These are phyloP conservation scores for Pogonophryne albipinna DNA, from an alignment of 2,797 vertebrate species.

Conservation along the genomic window DNA sequence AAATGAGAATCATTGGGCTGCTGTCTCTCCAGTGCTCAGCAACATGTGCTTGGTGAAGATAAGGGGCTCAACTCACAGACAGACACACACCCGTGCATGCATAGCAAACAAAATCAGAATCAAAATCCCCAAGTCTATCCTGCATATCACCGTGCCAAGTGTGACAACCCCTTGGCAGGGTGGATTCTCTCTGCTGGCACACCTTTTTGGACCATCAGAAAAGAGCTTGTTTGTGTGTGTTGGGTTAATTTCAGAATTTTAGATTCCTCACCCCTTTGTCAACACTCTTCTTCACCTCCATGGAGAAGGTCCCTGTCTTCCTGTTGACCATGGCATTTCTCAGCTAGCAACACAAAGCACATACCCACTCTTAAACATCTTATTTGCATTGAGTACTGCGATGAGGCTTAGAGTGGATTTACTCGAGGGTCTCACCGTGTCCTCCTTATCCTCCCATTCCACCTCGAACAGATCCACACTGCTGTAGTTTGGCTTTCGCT, in stretches of 20 bases:
- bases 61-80: conserved; percentile 73
- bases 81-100: conserved; percentile 69
- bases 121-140: conserved; percentile 75
- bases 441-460: conserved; percentile 97
- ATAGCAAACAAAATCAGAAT: conserved; percentile 75
- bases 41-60: conserved; percentile 84
- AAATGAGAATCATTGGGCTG: conserved; percentile 66
- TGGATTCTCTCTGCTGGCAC: conserved; percentile 53
- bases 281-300: conserved; percentile 98
- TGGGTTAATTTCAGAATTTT: conserved; percentile 19
- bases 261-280: conserved; percentile 94
- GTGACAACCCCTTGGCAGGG: conserved; percentile 67
- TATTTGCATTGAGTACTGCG: not conserved
- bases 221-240: conserved; percentile 31
- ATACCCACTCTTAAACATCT: conserved; percentile 14
- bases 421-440: conserved; percentile 74
- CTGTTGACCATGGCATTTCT: conserved; percentile 99
- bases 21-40: conserved; percentile 70
- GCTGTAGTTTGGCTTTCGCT: conserved; percentile 94
- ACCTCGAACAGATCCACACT: conserved; percentile 98
- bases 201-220: conserved; percentile 41
- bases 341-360: conserved; percentile 84
- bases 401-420: conserved; percentile 15
- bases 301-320: conserved; percentile 96
- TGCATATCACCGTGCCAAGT: conserved; percentile 65